Evolutionary conservation across 2,888 invertebrate species (phyloP).

Genomic region (Amphipoea oculea): DNA sequence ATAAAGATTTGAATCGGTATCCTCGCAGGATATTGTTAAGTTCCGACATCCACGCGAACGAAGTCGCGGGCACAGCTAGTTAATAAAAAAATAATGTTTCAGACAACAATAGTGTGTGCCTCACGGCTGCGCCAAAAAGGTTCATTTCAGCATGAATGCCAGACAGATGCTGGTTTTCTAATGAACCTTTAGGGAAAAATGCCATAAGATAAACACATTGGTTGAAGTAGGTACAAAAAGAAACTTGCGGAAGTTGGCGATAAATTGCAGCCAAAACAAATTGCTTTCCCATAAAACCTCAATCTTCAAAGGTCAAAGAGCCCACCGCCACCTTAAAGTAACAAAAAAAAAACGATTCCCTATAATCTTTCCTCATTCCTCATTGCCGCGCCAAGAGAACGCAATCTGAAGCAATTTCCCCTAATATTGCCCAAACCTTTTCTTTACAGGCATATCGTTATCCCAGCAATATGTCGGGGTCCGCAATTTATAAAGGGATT

Average conservation of each 20-base stretch:
- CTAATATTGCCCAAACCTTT: conserved; percentile 52
- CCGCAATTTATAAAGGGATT: conserved; percentile 59
- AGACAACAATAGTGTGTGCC: too few species aligned
- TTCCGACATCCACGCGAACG: too few species aligned
- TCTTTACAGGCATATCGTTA: conserved; percentile 57
- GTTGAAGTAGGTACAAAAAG: background rate
- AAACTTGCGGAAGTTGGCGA: too few species aligned
- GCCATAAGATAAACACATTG: background rate
- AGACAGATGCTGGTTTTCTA: too few species aligned
- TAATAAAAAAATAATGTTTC: too few species aligned
- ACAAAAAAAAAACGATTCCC: conserved; percentile 45
- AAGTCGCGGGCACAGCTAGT: too few species aligned
- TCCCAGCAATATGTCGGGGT: conserved; percentile 53
- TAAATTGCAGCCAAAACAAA: conserved; percentile 19
- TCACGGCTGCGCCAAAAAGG: too few species aligned
- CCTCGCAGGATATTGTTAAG: too few species aligned
- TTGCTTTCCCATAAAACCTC: background rate
- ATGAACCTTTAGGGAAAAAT: too few species aligned
- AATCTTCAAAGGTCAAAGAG: conserved; percentile 11
- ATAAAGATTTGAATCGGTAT: too few species aligned
- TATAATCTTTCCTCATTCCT: conserved; percentile 48
- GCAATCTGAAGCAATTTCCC: conserved; percentile 60
- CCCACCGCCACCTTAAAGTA: conserved; percentile 30
- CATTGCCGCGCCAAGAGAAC: conserved; percentile 30
- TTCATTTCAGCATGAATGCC: too few species aligned